Evolutionary conservation across 2,888 invertebrate genomes (phyloP).

Genomic region (Pterostichus niger): DNA sequence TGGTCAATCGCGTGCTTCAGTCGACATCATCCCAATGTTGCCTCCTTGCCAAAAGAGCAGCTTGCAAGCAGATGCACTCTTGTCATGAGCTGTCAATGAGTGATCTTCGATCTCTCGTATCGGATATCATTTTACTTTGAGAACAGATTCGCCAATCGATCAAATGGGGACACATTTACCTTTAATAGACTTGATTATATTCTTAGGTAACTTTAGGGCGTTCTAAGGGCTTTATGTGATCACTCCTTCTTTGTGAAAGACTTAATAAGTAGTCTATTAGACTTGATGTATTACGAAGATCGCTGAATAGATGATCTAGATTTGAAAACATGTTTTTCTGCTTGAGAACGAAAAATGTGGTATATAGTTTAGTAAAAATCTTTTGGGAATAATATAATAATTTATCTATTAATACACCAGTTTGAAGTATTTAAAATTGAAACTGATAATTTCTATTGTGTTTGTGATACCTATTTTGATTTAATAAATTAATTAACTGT

Average conservation of each 20-base stretch:
- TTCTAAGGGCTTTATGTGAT: neutral
- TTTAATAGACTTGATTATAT: constrained; percentile 40
- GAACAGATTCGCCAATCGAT: constrained; percentile 13
- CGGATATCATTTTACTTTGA: neutral
- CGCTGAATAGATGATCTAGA: constrained; percentile 16
- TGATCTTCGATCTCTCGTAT: neutral
- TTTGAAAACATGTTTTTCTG: constrained; percentile 18
- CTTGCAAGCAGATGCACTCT: constrained; percentile 6
- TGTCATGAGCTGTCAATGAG: neutral
- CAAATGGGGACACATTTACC: constrained; percentile 28
- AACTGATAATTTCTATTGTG: constrained; percentile 30
- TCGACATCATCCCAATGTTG: constrained; percentile 4
- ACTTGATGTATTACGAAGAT: constrained; percentile 25
- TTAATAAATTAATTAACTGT: constrained; percentile 46
- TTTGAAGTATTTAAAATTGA: constrained; percentile 12
- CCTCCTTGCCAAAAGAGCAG: constrained; percentile 11
- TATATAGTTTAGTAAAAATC: too few species aligned
- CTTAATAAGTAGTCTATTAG: constrained; percentile 15
- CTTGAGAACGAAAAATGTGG: too few species aligned
- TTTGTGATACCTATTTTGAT: constrained; percentile 28
- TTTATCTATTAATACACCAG: neutral
- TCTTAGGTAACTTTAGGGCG: constrained; percentile 13
- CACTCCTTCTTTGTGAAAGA: constrained; percentile 26
- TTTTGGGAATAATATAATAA: neutral
- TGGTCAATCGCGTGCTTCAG: neutral